Conservation (phyloP, 2,888 invertebrate genomes). For the Ectropis crepuscularia region DNA sequence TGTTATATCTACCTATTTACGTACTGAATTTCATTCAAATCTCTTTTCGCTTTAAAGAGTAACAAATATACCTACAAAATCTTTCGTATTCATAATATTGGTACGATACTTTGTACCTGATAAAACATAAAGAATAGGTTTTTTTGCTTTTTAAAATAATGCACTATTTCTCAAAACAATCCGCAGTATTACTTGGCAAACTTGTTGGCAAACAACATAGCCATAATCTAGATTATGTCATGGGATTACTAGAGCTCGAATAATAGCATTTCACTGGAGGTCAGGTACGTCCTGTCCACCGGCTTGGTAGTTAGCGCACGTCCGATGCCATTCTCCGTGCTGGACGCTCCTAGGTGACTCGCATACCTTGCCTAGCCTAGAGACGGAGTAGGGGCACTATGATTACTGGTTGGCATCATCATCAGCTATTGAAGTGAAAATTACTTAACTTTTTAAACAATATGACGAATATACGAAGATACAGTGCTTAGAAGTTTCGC, state of each 20-base stretch:
- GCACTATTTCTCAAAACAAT: background rate
- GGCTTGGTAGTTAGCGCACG: slow-evolving; percentile 63
- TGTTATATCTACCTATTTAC: too few relatives aligned
- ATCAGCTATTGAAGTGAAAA: background rate
- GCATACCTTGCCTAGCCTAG: slow-evolving; percentile 64
- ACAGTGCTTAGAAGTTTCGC: too few relatives aligned
- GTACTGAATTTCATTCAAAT: too few relatives aligned
- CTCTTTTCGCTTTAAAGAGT: too few relatives aligned
- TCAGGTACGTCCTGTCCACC: slow-evolving; percentile 49
- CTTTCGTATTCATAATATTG: too few relatives aligned
- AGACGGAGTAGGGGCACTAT: slow-evolving; percentile 73
- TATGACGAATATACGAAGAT: too few relatives aligned
- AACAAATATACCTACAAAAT: too few relatives aligned
- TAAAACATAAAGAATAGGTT: too few relatives aligned
- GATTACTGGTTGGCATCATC: slow-evolving; percentile 45
- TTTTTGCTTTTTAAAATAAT: too few relatives aligned
- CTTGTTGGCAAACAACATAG: slow-evolving; percentile 40
- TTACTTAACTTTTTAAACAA: too few relatives aligned
- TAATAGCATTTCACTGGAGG: slow-evolving; percentile 71
- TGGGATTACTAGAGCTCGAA: slow-evolving; percentile 78
- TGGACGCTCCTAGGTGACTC: slow-evolving; percentile 61
- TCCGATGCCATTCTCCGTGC: slow-evolving; percentile 70
- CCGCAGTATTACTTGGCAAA: background rate
- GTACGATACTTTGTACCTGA: too few relatives aligned
- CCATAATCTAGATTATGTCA: slow-evolving; percentile 78